Base-by-base conservation (phyloP, 2,888 invertebrate genomes). In the Strigamia maritima region DNA sequence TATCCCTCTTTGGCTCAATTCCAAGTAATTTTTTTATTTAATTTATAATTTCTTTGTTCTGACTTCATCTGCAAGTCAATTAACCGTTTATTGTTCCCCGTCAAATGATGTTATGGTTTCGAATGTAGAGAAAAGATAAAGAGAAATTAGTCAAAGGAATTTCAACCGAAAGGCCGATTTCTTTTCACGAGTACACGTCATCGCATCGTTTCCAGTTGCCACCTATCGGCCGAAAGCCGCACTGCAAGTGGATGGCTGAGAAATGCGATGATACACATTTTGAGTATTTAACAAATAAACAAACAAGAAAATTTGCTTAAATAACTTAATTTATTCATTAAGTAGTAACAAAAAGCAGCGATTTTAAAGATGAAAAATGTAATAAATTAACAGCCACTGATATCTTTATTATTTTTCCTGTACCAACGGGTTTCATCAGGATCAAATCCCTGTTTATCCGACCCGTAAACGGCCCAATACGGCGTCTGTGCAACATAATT, bases 401-500 rank as follows among this genome's bases (percentile, higher is more conserved):
- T 84, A 79, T 86, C 85, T 81, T 86, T 86, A 22, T 82, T 82
- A 35, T 80, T 83, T 81, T 85, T 84, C 79, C 85, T 82, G 80
- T 83, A 83, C 85, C 86, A 86, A 35, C 89, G 83, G 0, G 86
- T 87, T 82, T 90, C 89, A n/a, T 82, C 82, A 1, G 90, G 90
- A 83, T 90, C 89, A 84, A 90, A 90, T 10, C 90, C 90, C 82
- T 85, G 84, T 82, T 89, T 89, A 28, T 81, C 81, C 7, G 88
- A 84, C 7, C 89, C 90, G 83, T 85, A 88, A 49, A 88, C 86
- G 16, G 89, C 89, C 90, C 90, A 90, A 16, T 82, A 79, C 4
- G 90, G 90, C 1, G 89, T 89, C 65, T 84, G 84, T 8, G 85
- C 86, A 84, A 87, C 86, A 83, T 90, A 90, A 82, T 90, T 89